Conservation (phyloP, 2,888 invertebrate genomes). For the Neelides folsomi region DNA sequence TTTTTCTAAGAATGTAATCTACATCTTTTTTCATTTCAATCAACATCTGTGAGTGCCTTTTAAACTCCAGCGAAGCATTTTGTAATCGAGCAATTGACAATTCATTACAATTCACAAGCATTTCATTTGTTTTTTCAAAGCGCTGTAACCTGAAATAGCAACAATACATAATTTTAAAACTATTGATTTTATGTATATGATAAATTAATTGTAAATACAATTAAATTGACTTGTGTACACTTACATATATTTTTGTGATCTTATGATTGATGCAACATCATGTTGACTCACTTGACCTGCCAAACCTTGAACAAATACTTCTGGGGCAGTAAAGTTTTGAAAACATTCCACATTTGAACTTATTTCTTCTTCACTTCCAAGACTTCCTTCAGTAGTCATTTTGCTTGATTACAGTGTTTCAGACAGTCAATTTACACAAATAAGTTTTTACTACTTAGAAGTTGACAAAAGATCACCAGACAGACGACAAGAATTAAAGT, state of each 20-base stretch:
- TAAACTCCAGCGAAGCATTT: conserved; percentile 74
- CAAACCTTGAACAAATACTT: conserved; percentile 81
- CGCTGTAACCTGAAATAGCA: conserved; percentile 62
- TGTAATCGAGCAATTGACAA: conserved; percentile 78
- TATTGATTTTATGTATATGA: background rate
- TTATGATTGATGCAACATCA: conserved; percentile 76
- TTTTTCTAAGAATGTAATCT: conserved; percentile 84
- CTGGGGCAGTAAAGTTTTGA: conserved; percentile 77
- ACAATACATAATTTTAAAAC: background rate
- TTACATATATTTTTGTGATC: conserved; percentile 87
- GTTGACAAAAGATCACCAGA: too few relatives aligned
- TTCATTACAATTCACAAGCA: conserved; percentile 92
- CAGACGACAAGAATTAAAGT: too few relatives aligned
- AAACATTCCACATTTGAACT: conserved; percentile 64
- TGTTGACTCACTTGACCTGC: conserved; percentile 83
- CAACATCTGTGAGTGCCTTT: conserved; percentile 72
- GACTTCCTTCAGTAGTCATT: too few relatives aligned
- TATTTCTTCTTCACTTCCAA: too few relatives aligned
- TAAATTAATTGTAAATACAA: conserved; percentile 1
- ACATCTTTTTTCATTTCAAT: conserved; percentile 87
- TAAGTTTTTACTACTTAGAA: too few relatives aligned
- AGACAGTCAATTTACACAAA: too few relatives aligned
- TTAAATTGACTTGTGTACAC: conserved; percentile 28
- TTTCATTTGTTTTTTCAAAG: conserved; percentile 98
- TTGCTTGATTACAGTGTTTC: too few relatives aligned